These are phyloP conservation scores for Neolamprologus variostigma DNA, from an alignment of 2,113 vertebrate genomes.

Conservation along the genomic window DNA sequence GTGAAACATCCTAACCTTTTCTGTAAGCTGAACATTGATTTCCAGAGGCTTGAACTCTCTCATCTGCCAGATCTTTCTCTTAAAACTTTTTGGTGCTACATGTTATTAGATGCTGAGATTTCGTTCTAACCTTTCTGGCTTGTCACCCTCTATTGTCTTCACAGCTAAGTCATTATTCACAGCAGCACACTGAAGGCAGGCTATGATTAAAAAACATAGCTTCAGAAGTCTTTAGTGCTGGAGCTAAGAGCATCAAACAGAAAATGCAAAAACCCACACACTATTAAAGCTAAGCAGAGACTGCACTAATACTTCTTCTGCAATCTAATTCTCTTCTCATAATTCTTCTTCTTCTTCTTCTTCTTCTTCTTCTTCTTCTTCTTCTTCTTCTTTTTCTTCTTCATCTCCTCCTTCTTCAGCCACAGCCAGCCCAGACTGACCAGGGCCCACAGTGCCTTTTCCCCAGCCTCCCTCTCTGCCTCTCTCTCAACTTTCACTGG, in stretches of 20 bases:
- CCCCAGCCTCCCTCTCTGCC: slow-evolving; percentile 87
- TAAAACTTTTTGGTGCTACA: background rate
- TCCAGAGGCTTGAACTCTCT: background rate
- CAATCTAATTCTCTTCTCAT: background rate
- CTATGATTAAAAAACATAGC: slow-evolving; percentile 31
- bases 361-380: background rate
- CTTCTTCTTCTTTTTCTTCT: background rate
- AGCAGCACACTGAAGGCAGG: background rate
- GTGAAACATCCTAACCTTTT: background rate
- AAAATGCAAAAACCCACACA: background rate
- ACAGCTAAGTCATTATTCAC: slow-evolving; percentile 17
- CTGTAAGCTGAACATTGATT: background rate
- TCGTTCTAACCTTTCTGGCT: background rate
- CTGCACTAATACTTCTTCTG: background rate
- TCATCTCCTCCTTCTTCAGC: slow-evolving; percentile 5
- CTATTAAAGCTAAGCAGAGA: background rate
- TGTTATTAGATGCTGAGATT: background rate
- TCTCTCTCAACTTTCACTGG: slow-evolving; percentile 94
- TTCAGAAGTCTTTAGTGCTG: slow-evolving; percentile 2
- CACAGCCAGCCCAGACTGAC: slow-evolving; percentile 84
- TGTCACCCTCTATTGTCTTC: background rate
- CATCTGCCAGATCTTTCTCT: background rate
- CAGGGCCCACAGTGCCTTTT: slow-evolving; percentile 97
- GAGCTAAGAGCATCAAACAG: slow-evolving; percentile 9
- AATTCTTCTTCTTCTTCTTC: background rate